Percentiles rank a stretch among this genome's conserved stretches.
Conservation (phyloP, 2,797 vertebrate genomes). For the Neostethus bicornis region DNA sequence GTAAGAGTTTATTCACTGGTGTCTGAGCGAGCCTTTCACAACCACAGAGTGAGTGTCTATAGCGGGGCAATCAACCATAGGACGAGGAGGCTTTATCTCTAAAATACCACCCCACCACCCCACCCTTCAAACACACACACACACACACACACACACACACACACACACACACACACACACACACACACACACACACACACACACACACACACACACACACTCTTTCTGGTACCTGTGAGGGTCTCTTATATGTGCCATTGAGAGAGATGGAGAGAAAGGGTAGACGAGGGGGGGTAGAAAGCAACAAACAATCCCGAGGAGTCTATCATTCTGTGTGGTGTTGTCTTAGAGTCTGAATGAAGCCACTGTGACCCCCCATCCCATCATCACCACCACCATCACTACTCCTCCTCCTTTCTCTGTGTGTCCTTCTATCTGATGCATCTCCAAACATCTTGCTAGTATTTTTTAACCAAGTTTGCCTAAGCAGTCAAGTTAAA, state of each 20-base stretch:
- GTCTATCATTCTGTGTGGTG: constrained; percentile 98
- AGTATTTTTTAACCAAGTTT: constrained; percentile 23
- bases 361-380: constrained; percentile 89
- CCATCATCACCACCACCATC: constrained; percentile 61
- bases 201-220: constrained; percentile 38
- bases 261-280: constrained; percentile 83
- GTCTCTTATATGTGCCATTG: constrained; percentile 94
- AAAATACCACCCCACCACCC: constrained; percentile 81
- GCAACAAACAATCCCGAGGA: constrained; percentile 93
- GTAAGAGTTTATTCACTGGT: constrained; percentile 96
- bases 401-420: constrained; percentile 32
- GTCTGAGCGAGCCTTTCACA: constrained; percentile 93
- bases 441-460: constrained; percentile 30
- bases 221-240: constrained; percentile 91
- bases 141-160: constrained; percentile 38
- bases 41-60: constrained; percentile 91
- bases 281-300: constrained; percentile 83
- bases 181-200: constrained; percentile 52
- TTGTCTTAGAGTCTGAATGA: constrained; percentile 96
- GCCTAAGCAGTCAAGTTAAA: constrained; percentile 11
- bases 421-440: constrained; percentile 50
- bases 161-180: constrained; percentile 37
- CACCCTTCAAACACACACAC: constrained; percentile 55
- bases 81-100: constrained; percentile 92
- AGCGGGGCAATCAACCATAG: constrained; percentile 97